A percentile compares a stretch with the other conserved stretches of the same genome.
Conservation (phyloP, 2,888 invertebrate genomes). For the Celastrina argiolus region DNA sequence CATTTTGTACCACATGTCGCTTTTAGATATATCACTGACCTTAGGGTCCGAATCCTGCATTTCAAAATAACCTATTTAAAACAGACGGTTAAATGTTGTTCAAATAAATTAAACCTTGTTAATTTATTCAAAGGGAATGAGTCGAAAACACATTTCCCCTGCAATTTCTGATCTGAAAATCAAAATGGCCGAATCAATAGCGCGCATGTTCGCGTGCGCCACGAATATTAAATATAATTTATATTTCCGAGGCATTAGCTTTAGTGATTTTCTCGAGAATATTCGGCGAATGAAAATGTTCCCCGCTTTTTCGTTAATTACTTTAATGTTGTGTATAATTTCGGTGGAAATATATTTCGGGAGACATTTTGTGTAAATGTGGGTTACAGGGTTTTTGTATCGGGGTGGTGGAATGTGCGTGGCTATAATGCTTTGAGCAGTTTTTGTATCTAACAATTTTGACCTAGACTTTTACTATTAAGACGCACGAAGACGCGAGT, state of each 20-base stretch:
- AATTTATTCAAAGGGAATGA: neutral
- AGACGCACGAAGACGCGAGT: too few species aligned
- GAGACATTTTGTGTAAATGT: neutral
- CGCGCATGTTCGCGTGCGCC: neutral
- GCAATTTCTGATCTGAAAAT: neutral
- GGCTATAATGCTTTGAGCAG: neutral
- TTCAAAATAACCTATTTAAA: too few species aligned
- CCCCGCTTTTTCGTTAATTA: slow-evolving; percentile 15
- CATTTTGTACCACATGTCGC: too few species aligned
- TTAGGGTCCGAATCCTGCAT: too few species aligned
- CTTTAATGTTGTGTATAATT: slow-evolving; percentile 7
- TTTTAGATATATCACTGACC: too few species aligned
- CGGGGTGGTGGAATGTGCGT: neutral
- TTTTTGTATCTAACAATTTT: too few species aligned
- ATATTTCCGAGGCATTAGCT: slow-evolving; percentile 15
- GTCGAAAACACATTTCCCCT: neutral
- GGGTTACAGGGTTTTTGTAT: neutral
- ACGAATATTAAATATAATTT: slow-evolving; percentile 9
- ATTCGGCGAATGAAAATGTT: slow-evolving; percentile 9
- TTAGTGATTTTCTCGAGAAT: slow-evolving; percentile 12
- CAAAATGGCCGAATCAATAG: neutral
- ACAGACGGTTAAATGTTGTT: too few species aligned
- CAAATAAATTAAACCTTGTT: neutral
- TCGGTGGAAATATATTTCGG: neutral
- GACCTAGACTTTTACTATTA: too few species aligned